Base-by-base conservation (phyloP, 2,888 invertebrate species). In the Leptinotarsa peninsularis region DNA sequence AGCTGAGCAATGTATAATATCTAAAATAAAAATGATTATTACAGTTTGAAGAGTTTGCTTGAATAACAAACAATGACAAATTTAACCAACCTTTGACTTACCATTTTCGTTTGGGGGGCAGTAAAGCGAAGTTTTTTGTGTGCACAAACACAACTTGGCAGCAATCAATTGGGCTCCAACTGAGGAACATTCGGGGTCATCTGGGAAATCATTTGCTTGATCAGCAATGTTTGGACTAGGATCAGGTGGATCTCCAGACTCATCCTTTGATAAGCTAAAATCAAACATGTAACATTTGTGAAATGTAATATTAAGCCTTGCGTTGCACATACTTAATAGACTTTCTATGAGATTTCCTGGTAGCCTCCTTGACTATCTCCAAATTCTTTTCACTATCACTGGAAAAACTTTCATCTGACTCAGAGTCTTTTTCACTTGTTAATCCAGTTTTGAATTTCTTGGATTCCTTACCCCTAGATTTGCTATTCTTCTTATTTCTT, bases 1-100 rank as follows among this genome's bases (percentile, higher is more conserved):
- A 27, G 95, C 95, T 82, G 93, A 93, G 86, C 95, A 96, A 87
- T 92, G 93, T 27, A 92, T 89, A 7, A 91, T 89, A 77, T 92
- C 92, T 89, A 88, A 72, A 83, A 84, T 43, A 67, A 77, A 78
- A 52, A 66, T 5, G 4, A 10, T 18, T 18, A 54, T 10, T 18
- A 43, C 33, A 43, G 43, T 10, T 43, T 43, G 3, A 43, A 3
- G 13, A 43, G 43, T 43, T 43, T 10, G 10, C 13, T 10, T 10
- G 43, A 43, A 43, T 43, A 43, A 43, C 33, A 33, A 33, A 33
- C 43, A 13, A 43, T 43, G 43, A 43, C 43, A 10, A 43, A 43
- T 43, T 43, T 10, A 43, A 43, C 10, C 43, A 43, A 43, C 43
- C 10, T 43, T 10, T 10, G 43, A 10, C 43, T 78, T 81, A 85